Evolutionary conservation across 2,888 invertebrate genomes (phyloP).

Genomic region (Boloria selene): DNA sequence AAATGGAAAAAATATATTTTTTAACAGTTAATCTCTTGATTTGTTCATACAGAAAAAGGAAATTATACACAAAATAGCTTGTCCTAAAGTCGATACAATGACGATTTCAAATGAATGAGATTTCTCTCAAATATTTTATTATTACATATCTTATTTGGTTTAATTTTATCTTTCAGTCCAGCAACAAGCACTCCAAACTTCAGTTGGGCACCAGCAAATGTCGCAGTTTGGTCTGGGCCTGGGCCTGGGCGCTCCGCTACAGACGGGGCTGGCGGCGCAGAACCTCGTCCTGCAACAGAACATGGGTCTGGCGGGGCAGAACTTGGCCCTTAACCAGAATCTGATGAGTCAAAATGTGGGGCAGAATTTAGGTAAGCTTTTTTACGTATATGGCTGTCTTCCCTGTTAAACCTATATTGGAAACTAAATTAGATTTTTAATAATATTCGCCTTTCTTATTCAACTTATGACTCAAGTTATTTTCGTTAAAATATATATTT

Average conservation of each 20-base stretch:
- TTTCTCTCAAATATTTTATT: no score
- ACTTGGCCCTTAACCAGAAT: slow-evolving; percentile 65
- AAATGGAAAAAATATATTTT: no score
- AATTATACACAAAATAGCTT: no score
- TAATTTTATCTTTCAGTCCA: slow-evolving; percentile 52
- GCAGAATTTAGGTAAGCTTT: slow-evolving; percentile 60
- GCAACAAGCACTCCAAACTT: slow-evolving; percentile 64
- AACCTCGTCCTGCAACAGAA: slow-evolving; percentile 54
- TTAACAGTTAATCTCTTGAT: no score
- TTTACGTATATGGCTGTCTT: no score
- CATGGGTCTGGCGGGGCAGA: slow-evolving; percentile 55
- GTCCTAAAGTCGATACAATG: no score
- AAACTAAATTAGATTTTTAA: background rate
- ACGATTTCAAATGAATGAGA: no score
- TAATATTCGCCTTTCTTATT: no score
- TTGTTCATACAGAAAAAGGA: no score
- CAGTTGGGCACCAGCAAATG: slow-evolving; percentile 59
- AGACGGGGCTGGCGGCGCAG: slow-evolving; percentile 46
- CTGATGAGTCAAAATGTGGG: slow-evolving; percentile 68
- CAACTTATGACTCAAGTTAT: no score
- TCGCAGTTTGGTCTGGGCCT: slow-evolving; percentile 59
- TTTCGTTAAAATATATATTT: background rate
- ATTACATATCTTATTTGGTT: background rate
- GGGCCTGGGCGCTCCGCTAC: slow-evolving; percentile 53
- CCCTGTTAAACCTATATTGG: no score